Conservation (phyloP, 2,797 vertebrate species). For the Acipenser transmontanus region DNA sequence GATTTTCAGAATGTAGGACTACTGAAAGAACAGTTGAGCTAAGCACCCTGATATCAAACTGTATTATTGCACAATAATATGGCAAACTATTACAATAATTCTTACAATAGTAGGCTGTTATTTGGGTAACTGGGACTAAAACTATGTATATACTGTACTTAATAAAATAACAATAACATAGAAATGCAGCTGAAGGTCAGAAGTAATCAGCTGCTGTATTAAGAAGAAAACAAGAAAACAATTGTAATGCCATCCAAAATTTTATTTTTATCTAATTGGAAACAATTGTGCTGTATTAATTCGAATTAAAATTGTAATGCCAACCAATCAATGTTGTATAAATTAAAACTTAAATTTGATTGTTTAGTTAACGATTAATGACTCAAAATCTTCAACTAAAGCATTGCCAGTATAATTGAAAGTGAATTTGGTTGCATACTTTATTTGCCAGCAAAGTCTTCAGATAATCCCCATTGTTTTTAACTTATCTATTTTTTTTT, state of each 20-base stretch:
- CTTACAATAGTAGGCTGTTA: too few relatives aligned
- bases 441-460: slow-evolving; percentile 20
- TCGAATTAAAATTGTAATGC: slow-evolving; percentile 31
- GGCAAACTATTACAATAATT: too few relatives aligned
- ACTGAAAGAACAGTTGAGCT: too few relatives aligned
- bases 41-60: too few relatives aligned
- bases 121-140: too few relatives aligned
- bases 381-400: slow-evolving; percentile 39
- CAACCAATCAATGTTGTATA: slow-evolving; percentile 33
- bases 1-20: too few relatives aligned
- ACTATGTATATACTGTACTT: too few relatives aligned
- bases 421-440: slow-evolving; percentile 38
- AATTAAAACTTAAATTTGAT: slow-evolving; percentile 29
- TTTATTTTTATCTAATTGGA: slow-evolving; percentile 17
- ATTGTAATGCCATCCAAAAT: slow-evolving; percentile 1
- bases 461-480: slow-evolving; percentile 22
- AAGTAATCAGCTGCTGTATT: too few relatives aligned
- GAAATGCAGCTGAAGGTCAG: too few relatives aligned
- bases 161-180: too few relatives aligned
- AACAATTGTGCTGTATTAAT: slow-evolving; percentile 20
- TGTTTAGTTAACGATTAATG: slow-evolving; percentile 38
- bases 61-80: too few relatives aligned
- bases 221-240: slow-evolving; percentile 6
- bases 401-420: slow-evolving; percentile 33
- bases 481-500: slow-evolving; percentile 6